Percentiles rank a stretch among this genome's conserved stretches.
Evolutionary conservation across 2,888 invertebrate genomes (phyloP).

Genomic region (Villa cingulata): DNA sequence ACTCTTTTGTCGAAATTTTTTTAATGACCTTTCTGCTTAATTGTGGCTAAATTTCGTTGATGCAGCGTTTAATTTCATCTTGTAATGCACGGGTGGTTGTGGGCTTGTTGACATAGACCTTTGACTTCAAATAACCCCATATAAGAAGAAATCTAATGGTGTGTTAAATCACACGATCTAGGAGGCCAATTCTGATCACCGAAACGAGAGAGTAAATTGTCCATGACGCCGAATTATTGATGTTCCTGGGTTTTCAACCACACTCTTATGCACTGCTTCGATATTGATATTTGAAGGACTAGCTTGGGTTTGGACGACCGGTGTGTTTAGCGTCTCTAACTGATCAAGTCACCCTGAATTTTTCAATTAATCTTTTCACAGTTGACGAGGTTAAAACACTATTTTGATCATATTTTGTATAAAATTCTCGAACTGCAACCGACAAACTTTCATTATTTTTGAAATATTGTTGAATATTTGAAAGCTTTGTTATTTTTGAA

Average conservation of each 20-base stretch:
- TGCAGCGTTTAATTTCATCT: background rate
- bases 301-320: conserved; percentile 2
- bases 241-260: too few relatives aligned
- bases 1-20: background rate
- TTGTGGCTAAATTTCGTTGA: background rate
- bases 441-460: background rate
- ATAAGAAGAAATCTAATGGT: background rate
- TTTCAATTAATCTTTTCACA: conserved; percentile 5
- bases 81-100: background rate
- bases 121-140: background rate
- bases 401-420: background rate
- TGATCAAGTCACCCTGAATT: conserved; percentile 8
- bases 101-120: background rate
- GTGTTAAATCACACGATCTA: background rate
- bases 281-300: too few relatives aligned
- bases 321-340: conserved; percentile 2
- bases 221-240: background rate
- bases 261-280: too few relatives aligned
- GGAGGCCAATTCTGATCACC: background rate
- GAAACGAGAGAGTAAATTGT: background rate
- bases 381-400: background rate
- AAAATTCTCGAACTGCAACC: background rate
- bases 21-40: background rate
- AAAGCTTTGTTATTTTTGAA: background rate
- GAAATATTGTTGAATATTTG: too few relatives aligned